A percentile compares a stretch with the other conserved stretches of the same genome.
These are phyloP conservation scores for Heliconius melpomene DNA, from an alignment of 1,140 invertebrate genomes.

Conservation along the genomic window DNA sequence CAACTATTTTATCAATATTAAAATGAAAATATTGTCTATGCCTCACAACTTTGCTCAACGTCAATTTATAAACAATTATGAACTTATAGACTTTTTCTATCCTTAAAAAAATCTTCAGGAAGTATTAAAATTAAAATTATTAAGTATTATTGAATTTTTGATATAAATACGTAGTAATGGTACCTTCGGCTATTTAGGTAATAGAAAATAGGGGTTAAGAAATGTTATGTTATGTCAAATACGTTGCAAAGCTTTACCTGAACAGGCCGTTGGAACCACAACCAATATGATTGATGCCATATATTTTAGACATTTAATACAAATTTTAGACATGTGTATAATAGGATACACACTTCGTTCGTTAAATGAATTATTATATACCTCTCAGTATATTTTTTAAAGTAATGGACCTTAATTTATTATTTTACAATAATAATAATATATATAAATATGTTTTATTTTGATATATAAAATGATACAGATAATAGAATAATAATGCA, in stretches of 20 bases:
- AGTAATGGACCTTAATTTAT: no score
- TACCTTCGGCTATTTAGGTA: not conserved
- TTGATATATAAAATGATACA: not conserved
- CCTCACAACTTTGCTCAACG: conserved; percentile 15
- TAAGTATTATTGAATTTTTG: not conserved
- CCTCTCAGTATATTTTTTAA: no score
- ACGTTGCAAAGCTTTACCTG: no score
- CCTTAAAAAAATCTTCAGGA: not conserved
- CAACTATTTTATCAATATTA: not conserved
- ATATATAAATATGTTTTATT: not conserved
- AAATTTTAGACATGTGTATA: no score
- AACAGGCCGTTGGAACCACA: no score
- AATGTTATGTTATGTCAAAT: no score
- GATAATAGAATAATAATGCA: not conserved
- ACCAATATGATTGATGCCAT: no score
- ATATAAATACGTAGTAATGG: not conserved
- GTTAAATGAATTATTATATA: no score
- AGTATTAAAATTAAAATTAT: not conserved
- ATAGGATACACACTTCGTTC: no score
- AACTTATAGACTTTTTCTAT: not conserved
- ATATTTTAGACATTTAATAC: no score
- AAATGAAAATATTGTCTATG: not conserved
- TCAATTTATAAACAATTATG: conserved; percentile 10
- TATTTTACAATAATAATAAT: no score
- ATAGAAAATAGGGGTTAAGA: not conserved